These are phyloP conservation scores for Mamestra configurata DNA, from an alignment of 1,140 invertebrate species.

Conservation along the genomic window DNA sequence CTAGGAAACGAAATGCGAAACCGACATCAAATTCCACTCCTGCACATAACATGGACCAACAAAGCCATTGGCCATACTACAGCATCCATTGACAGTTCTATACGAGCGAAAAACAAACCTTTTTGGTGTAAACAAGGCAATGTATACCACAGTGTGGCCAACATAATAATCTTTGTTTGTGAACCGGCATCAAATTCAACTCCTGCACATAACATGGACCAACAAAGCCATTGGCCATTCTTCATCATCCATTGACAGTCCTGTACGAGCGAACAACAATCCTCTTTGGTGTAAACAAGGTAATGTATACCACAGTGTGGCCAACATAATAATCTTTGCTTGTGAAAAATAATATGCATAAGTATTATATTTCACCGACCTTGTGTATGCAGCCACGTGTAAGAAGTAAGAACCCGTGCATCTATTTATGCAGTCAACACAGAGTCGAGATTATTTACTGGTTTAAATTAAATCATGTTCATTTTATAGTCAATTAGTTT, in stretches of 20 bases:
- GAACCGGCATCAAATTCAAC: too few species aligned
- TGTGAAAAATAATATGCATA: neutral
- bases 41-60: neutral
- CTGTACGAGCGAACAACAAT: too few species aligned
- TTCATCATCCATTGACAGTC: too few species aligned
- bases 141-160: too few species aligned
- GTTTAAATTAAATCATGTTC: too few species aligned
- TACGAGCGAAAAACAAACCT: neutral
- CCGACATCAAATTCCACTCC: neutral
- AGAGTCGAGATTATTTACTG: neutral
- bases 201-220: too few species aligned
- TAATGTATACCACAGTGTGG: neutral
- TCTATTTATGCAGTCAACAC: neutral
- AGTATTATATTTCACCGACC: conserved; percentile 26
- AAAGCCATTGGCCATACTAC: neutral
- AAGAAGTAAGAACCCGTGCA: neutral
- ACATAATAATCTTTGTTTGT: too few species aligned
- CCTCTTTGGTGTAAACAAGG: neutral
- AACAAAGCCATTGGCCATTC: neutral
- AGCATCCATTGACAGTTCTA: neutral
- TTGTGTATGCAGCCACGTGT: conserved; percentile 5
- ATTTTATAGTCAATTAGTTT: neutral
- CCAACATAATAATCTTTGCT: conserved; percentile 6
- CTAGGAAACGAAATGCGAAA: neutral
- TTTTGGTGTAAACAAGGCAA: neutral